Evolutionary conservation across 2,888 invertebrate genomes (phyloP).

Genomic region (Sesia bembeciformis): DNA sequence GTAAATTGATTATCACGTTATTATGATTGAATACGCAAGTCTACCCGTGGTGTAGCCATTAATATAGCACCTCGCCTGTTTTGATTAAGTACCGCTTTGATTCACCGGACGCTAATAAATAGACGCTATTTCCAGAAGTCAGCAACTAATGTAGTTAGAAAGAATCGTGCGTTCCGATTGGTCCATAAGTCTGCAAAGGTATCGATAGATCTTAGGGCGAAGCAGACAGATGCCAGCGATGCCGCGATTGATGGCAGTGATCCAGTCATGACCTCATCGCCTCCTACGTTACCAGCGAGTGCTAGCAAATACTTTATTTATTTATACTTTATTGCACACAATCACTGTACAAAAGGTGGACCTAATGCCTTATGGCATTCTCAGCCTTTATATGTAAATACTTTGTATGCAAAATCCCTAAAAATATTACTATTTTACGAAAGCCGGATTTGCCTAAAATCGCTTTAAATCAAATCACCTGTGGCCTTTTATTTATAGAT

Average conservation of each 20-base stretch:
- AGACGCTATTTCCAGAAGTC: neutral
- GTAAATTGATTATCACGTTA: too few species aligned
- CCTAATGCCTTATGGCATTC: too few species aligned
- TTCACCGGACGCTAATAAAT: neutral
- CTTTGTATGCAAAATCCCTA: too few species aligned
- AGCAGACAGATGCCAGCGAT: conserved; percentile 6
- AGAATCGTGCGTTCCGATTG: conserved; percentile 1
- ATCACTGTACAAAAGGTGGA: too few species aligned
- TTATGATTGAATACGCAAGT: neutral
- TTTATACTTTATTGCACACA: too few species aligned
- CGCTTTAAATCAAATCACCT: neutral
- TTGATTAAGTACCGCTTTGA: neutral
- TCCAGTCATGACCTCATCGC: conserved; percentile 5
- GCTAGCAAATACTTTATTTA: too few species aligned
- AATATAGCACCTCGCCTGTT: neutral
- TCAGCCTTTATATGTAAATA: too few species aligned
- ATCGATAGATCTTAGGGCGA: conserved; percentile 11
- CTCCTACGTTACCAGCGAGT: neutral
- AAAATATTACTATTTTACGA: too few species aligned
- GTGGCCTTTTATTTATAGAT: neutral
- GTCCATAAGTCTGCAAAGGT: conserved; percentile 8
- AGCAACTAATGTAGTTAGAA: neutral
- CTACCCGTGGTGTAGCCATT: neutral
- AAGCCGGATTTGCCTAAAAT: too few species aligned
- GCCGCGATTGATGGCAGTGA: conserved; percentile 10